These are phyloP conservation scores for Nyctalus aviator DNA, from an alignment of 2,797 vertebrate genomes.

Conservation along the genomic window DNA sequence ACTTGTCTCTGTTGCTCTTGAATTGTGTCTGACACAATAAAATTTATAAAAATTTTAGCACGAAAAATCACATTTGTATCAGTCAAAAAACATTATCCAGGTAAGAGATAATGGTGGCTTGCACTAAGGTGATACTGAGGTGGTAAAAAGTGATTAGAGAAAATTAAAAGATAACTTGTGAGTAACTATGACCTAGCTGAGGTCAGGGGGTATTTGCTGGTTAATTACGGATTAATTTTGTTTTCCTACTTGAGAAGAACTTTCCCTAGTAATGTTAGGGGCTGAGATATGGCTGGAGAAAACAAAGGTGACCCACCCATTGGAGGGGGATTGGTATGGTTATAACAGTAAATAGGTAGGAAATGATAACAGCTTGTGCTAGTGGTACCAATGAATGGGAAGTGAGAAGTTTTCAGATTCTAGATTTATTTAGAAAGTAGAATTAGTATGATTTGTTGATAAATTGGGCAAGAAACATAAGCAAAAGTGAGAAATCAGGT, in stretches of 20 bases:
- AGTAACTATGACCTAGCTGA: neutral
- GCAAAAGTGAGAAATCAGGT: slow-evolving; percentile 34
- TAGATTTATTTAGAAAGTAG: slow-evolving; percentile 27
- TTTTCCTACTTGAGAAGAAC: slow-evolving; percentile 12
- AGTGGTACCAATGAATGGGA: neutral
- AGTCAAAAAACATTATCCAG: neutral
- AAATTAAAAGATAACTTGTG: neutral
- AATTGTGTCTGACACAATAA: slow-evolving; percentile 82
- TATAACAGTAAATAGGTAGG: neutral
- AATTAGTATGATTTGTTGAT: neutral
- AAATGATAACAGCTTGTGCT: neutral
- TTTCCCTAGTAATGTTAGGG: slow-evolving; percentile 22
- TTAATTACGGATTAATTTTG: slow-evolving; percentile 51
- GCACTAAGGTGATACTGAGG: neutral
- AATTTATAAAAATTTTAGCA: slow-evolving; percentile 84
- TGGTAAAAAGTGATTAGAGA: slow-evolving; percentile 8
- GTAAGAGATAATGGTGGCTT: neutral
- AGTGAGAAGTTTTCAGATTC: slow-evolving; percentile 1
- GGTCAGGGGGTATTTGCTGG: neutral
- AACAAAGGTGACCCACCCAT: neutral
- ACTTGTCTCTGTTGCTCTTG: slow-evolving; percentile 82
- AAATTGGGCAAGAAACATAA: neutral
- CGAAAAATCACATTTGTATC: slow-evolving; percentile 84
- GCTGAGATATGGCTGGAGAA: neutral
- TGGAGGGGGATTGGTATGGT: neutral